Base-by-base conservation (phyloP, 2,113 vertebrate species). In the Trematomus loennbergii region DNA sequence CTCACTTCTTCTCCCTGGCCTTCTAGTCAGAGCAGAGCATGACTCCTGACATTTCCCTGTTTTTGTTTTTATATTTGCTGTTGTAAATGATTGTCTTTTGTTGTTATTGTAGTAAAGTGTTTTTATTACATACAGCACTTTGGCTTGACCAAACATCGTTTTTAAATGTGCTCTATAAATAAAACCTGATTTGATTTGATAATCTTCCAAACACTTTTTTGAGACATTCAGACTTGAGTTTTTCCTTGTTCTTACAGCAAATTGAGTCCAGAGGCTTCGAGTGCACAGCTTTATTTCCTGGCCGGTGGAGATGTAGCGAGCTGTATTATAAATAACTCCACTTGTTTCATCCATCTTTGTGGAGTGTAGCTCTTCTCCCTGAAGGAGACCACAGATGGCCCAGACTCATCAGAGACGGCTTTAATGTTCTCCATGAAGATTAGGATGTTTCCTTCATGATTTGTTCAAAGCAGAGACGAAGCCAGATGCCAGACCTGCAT, bases 291-390 rank as follows among this genome's bases (percentile, higher is more conserved):
- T 74, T 12, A 64, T 62, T 64, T 71, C 11, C 70, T 69, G 68
- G 69, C 57, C 60, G 61, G 9, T 0, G 69, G 70, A 75, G 46
- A 79, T 29, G 33, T 1, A 71, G 57, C 58, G 65, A 36, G 61
- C 64, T 60, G 62, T 29, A 66, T 68, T 60, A 71, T 60, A 85
- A 82, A 86, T 84, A 84, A 73, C 75, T 36, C 3, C 18, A 18
- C 22, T 66, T 20, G 55, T 53, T 58, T 22, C 33, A 40, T 46
- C 53, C 55, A 68, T 83, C 64, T 73, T 54, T 75, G 1, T 67
- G 48, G 45, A n/a, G 50, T 16, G 73, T 53, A 67, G 46, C 46
- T 16, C 40, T 6, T 3, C 43, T 65, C 57, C 59, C 72, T 49
- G 43, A 68, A 68, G 59, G 43, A 83, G 36, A 40, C 20, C 61